Conservation (phyloP, 1,140 invertebrate genomes). For the Aphidius ervi region DNA sequence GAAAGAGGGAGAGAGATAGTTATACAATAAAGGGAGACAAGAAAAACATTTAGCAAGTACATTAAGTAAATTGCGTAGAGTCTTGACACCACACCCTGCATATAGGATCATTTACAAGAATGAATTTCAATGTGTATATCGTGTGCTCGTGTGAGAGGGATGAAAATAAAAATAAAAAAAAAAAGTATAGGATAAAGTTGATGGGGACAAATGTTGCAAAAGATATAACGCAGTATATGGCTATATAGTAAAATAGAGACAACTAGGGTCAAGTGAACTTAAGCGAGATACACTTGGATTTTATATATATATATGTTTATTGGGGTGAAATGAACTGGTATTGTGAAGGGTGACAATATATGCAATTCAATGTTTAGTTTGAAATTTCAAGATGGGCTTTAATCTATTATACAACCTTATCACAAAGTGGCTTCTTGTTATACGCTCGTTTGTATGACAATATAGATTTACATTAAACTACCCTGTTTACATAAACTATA, state of each 20-base stretch:
- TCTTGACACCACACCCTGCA: conserved; percentile 30
- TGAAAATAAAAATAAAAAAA: conserved; percentile 11
- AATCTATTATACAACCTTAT: conserved; percentile 47
- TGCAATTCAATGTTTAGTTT: conserved; percentile 29
- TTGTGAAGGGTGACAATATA: conserved; percentile 50
- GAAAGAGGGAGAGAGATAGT: too few species aligned
- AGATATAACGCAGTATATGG: background rate
- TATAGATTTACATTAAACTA: background rate
- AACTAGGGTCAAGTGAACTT: conserved; percentile 52
- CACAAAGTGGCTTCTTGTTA: conserved; percentile 52
- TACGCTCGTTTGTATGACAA: conserved; percentile 46
- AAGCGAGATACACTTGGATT: conserved; percentile 38
- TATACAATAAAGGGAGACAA: too few species aligned
- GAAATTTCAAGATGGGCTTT: conserved; percentile 40
- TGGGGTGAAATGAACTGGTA: conserved; percentile 23
- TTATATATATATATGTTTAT: background rate
- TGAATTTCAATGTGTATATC: conserved; percentile 17
- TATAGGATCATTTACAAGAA: conserved; percentile 17
- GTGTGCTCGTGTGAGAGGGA: conserved; percentile 14
- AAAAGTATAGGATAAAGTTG: conserved; percentile 24
- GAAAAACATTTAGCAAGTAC: conserved; percentile 47
- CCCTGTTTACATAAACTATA: too few species aligned
- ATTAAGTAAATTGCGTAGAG: conserved; percentile 52
- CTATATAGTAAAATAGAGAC: conserved; percentile 25
- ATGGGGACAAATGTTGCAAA: background rate